phyloP scores from a whole-genome alignment of 2,888 invertebrate species.

The Hirtodrosophila confusa region DNA sequence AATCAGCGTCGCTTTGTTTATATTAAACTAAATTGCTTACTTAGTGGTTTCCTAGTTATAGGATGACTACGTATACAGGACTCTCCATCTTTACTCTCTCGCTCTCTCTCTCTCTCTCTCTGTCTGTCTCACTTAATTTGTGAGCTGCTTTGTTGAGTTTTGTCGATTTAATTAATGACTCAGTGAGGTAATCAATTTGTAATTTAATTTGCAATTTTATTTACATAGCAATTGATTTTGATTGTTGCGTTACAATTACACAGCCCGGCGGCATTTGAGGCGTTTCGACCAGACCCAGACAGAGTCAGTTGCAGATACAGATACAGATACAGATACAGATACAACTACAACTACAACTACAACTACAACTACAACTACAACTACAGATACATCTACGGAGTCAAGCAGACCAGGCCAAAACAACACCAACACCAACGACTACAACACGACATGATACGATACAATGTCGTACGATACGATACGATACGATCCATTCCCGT shows the following conservation, averaged over 20 bases:
- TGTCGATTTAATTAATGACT: conserved; percentile 78
- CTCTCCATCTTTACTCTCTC: background rate
- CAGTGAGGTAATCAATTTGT: conserved; percentile 82
- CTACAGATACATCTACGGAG: too few species aligned
- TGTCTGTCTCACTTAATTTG: conserved; percentile 10
- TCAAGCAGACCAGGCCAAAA: conserved; percentile 29
- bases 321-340: conserved; percentile 7
- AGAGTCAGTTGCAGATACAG: conserved; percentile 25
- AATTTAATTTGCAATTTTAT: conserved; percentile 80
- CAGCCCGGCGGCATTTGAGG: conserved; percentile 61
- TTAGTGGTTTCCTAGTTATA: too few species aligned
- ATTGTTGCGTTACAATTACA: conserved; percentile 77
- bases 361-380: conserved; percentile 9
- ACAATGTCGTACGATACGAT: conserved; percentile 9
- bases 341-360: conserved; percentile 10
- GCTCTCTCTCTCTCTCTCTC: background rate
- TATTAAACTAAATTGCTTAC: too few species aligned
- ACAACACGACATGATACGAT: conserved; percentile 39
- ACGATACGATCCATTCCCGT: conserved; percentile 38
- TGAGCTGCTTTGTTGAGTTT: conserved; percentile 24
- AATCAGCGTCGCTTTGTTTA: too few species aligned
- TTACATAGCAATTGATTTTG: conserved; percentile 81
- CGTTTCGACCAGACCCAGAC: conserved; percentile 49
- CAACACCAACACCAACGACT: conserved; percentile 8
- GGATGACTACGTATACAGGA: background rate